Percentiles rank a stretch among this genome's conserved stretches.
Evolutionary conservation across 2,113 vertebrate species (phyloP).

Genomic region (Panthera uncia): DNA sequence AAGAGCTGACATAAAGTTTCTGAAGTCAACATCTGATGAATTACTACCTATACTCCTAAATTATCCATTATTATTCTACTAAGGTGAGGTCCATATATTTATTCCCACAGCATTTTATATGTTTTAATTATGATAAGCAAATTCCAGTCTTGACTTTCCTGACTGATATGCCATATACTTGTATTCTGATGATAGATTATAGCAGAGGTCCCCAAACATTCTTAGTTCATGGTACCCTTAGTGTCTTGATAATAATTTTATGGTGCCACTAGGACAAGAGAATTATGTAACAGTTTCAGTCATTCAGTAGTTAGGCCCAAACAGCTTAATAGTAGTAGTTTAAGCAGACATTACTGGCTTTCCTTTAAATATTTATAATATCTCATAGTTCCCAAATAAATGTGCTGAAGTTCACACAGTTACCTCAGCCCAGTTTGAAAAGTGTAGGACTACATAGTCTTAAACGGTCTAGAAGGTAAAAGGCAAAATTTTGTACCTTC

Average conservation of each 20-base stretch:
- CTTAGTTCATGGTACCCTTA: background rate
- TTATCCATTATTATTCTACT: background rate
- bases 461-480: background rate
- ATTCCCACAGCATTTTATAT: background rate
- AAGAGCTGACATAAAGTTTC: background rate
- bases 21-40: background rate
- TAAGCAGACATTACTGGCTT: background rate
- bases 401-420: background rate
- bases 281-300: background rate
- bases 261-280: background rate
- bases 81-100: background rate
- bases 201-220: background rate
- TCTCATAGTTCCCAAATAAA: background rate
- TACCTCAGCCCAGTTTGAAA: background rate
- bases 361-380: background rate
- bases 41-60: background rate
- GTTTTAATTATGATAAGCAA: background rate
- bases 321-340: background rate
- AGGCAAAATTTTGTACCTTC: background rate
- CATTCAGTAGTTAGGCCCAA: background rate
- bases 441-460: background rate
- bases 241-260: background rate
- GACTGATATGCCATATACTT: background rate
- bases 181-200: background rate
- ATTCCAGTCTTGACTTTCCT: background rate